Evolutionary conservation across 1,140 invertebrate genomes (phyloP).

Genomic region (Drosophila lini): DNA sequence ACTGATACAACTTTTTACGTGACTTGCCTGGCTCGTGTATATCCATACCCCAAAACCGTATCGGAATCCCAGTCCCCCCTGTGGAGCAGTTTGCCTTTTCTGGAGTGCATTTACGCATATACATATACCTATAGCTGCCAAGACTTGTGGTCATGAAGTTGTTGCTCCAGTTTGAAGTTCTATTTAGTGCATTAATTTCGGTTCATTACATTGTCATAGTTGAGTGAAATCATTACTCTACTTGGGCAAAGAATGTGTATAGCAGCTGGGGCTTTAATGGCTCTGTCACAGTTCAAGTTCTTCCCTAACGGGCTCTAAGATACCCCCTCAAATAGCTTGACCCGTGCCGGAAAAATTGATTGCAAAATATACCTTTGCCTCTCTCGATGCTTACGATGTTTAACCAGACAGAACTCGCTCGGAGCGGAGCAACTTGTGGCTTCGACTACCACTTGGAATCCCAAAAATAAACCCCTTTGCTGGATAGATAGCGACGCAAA

Average conservation of each 20-base stretch:
- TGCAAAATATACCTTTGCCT: slow-evolving; percentile 52
- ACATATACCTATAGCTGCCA: neutral
- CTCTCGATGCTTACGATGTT: slow-evolving; percentile 61
- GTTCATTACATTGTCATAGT: slow-evolving; percentile 79
- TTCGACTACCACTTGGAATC: slow-evolving; percentile 20
- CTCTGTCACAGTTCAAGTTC: slow-evolving; percentile 67
- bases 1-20: slow-evolving; percentile 74
- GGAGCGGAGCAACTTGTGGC: slow-evolving; percentile 35
- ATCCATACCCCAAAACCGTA: neutral
- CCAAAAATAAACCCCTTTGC: slow-evolving; percentile 23
- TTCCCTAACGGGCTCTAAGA: slow-evolving; percentile 36
- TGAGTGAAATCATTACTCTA: slow-evolving; percentile 40
- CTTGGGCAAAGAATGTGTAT: slow-evolving; percentile 38
- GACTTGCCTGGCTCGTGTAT: slow-evolving; percentile 51
- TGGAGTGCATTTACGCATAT: slow-evolving; percentile 29
- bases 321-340: slow-evolving; percentile 43
- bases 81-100: slow-evolving; percentile 38
- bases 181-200: slow-evolving; percentile 74
- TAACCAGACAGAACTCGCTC: slow-evolving; percentile 65
- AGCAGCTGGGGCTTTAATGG: slow-evolving; percentile 45
- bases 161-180: slow-evolving; percentile 70
- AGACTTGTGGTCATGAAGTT: slow-evolving; percentile 35
- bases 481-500: slow-evolving; percentile 40
- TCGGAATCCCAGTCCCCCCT: slow-evolving; percentile 11
- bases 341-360: slow-evolving; percentile 73